Evolutionary conservation across 1,140 invertebrate genomes (phyloP).

Genomic region (Lethrus apterus): DNA sequence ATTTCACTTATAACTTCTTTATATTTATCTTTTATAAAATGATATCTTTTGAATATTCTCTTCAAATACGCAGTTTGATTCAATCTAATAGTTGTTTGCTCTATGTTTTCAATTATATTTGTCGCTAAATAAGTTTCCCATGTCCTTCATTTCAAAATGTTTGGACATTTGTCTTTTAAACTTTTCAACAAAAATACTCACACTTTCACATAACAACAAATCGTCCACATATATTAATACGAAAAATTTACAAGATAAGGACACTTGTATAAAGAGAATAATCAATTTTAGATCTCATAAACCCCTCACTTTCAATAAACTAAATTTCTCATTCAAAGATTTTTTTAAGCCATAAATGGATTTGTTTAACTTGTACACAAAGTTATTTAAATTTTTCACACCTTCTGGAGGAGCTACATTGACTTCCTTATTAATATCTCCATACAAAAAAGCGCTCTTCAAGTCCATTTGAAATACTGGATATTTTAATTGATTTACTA

Average conservation of each 20-base stretch:
- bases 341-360: conserved; percentile 14
- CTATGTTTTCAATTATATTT: not conserved
- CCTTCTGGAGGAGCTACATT: conserved; percentile 26
- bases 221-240: not conserved
- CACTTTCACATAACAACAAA: not conserved
- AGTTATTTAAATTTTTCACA: conserved; percentile 5
- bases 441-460: conserved; percentile 34
- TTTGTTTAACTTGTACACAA: conserved; percentile 6
- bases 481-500: conserved; percentile 23
- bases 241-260: not conserved
- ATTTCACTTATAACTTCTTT: conserved; percentile 17
- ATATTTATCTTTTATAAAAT: conserved; percentile 24
- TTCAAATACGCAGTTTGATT: conserved; percentile 11
- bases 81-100: not conserved
- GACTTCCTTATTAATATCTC: conserved; percentile 31
- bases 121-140: conserved; percentile 9
- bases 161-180: not conserved
- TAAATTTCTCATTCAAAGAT: not conserved
- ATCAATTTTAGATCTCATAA: not conserved
- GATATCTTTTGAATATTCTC: conserved; percentile 14
- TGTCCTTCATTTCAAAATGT: conserved; percentile 8
- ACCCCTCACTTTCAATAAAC: not conserved
- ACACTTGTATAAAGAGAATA: not conserved
- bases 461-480: conserved; percentile 35
- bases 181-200: not conserved